Conservation (phyloP, 2,113 vertebrate species). For the Pteruthius melanotis region DNA sequence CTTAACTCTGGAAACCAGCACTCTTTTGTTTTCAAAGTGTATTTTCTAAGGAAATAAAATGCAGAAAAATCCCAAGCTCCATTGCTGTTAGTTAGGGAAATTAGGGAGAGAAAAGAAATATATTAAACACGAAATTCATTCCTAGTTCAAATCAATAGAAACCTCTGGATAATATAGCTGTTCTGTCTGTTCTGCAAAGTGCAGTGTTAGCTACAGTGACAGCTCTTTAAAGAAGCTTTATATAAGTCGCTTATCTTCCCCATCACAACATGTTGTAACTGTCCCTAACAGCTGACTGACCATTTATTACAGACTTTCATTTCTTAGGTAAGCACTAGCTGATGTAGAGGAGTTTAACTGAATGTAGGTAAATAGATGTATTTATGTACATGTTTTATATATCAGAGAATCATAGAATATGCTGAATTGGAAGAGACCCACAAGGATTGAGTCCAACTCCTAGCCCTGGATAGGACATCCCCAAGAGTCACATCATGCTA, state of each 20-base stretch:
- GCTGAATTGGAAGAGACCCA: neutral
- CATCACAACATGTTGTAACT: neutral
- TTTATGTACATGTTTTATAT: neutral
- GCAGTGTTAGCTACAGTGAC: neutral
- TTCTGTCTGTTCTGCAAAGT: neutral
- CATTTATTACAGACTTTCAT: neutral
- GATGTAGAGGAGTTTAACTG: neutral
- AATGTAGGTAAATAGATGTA: neutral
- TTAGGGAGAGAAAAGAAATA: neutral
- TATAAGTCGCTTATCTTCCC: neutral
- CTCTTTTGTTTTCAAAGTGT: neutral
- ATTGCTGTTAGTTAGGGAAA: neutral
- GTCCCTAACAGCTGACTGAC: neutral
- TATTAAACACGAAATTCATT: neutral
- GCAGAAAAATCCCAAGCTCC: neutral
- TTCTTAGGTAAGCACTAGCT: neutral
- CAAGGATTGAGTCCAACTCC: neutral
- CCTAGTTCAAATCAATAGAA: neutral
- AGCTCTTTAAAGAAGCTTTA: neutral
- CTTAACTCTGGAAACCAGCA: neutral
- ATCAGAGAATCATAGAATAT: neutral
- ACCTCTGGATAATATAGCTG: neutral
- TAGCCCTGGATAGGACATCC: neutral
- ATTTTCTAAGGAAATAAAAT: neutral
- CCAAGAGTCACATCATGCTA: neutral